Evolutionary conservation across 2,888 invertebrate genomes (phyloP), one percentile per base, ranked within the genome.

Genomic region (Argyra leucocephala): DNA sequence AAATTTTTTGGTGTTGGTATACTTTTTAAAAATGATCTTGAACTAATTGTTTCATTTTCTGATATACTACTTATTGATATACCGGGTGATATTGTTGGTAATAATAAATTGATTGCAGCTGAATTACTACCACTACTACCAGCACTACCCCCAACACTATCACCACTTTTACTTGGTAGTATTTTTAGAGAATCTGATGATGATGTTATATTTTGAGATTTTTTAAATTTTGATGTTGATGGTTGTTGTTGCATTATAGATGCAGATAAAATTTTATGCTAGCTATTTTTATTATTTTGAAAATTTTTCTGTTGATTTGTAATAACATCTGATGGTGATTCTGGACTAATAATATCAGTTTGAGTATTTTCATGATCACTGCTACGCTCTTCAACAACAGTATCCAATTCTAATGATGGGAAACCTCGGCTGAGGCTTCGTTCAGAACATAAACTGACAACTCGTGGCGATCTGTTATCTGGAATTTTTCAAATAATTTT

Each of bases 381-480:
- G 0, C 88, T 89, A 67, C 89, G 84, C 74, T 91, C 91, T 75
- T 92, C 92, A 24, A 91, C 83, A 24, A 92, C 92, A 0, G 91
- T 91, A 76, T 91, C 91, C 71, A 92, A 82, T 75, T 92, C 91
- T 63, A 90, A 80, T 0, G 89, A 85, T 37, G 90, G 88, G 73
- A 88, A 88, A n/a, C 88, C 85, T 62, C 89, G 82, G 57, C 88
- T 88, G 71, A 88, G 83, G 63, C 88, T 83, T 73, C 86, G 81
- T 75, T 86, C 87, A 71, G 84, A 84, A 71, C 84, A 82, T 70
- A 86, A 77, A 69, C 85, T 84, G 74, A 86, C 83, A 68, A 85
- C 84, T 76, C 85, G 79, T 72, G 82, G 79, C 69, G 85, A 82
- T 74, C 83, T 81, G 75, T 82, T 82, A 82, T 78, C 80, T 80